Conservation (phyloP, 2,113 vertebrate species). For the Oryzias celebensis region DNA sequence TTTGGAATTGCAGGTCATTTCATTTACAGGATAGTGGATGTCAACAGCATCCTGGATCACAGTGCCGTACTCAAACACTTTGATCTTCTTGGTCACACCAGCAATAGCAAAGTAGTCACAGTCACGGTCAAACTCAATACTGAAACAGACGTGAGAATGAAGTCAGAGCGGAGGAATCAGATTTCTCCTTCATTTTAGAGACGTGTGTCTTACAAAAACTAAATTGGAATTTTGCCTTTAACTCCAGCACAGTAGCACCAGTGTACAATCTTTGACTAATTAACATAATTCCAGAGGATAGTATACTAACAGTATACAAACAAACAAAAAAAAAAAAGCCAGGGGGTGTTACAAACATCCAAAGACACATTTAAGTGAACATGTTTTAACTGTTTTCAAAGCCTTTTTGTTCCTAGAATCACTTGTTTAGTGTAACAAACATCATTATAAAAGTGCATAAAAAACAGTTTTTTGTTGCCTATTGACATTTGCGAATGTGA, state of each 20-base stretch:
- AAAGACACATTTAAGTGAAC: too few species aligned
- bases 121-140: slow-evolving; percentile 98
- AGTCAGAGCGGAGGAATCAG: not conserved
- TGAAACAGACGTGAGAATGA: slow-evolving; percentile 50
- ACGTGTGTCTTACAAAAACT: not conserved
- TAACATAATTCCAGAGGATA: too few species aligned
- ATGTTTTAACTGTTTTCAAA: too few species aligned
- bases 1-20: slow-evolving; percentile 99
- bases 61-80: slow-evolving; percentile 98
- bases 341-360: too few species aligned
- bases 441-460: too few species aligned
- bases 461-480: too few species aligned
- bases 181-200: not conserved
- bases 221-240: not conserved
- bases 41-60: slow-evolving; percentile 99
- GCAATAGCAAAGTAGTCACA: slow-evolving; percentile 99
- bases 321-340: too few species aligned
- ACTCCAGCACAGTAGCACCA: not conserved
- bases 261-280: too few species aligned
- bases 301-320: too few species aligned
- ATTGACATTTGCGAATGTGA: too few species aligned
- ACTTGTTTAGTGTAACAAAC: too few species aligned
- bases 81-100: slow-evolving; percentile 99
- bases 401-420: too few species aligned
- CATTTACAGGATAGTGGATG: slow-evolving; percentile 98